phyloP scores from a whole-genome alignment of 2,113 vertebrate genomes.

The Vimba vimba region DNA sequence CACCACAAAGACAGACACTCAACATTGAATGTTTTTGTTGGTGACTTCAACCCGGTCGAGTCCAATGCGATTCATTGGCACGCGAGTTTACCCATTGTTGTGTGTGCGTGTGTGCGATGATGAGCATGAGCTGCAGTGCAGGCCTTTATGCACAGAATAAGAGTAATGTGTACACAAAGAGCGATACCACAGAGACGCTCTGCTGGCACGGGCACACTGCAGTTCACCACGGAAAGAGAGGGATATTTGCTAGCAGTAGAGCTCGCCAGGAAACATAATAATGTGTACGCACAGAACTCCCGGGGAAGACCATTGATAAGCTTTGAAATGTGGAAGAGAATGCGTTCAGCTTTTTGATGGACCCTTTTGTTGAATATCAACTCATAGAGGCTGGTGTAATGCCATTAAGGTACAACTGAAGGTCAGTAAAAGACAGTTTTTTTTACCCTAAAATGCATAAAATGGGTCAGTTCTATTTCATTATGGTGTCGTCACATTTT shows the following conservation, averaged over 20 bases:
- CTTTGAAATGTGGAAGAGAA: constrained; percentile 32
- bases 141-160: constrained; percentile 60
- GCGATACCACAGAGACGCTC: constrained; percentile 60
- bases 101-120: not conserved
- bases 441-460: not conserved
- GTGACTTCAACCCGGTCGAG: constrained; percentile 22
- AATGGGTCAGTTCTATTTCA: not conserved
- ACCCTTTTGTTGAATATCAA: constrained; percentile 26
- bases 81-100: constrained; percentile 21
- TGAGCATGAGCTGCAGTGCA: constrained; percentile 54
- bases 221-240: constrained; percentile 56
- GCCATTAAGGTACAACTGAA: not conserved
- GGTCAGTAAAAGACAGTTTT: not conserved
- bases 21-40: constrained; percentile 47
- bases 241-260: constrained; percentile 10
- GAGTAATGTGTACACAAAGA: constrained; percentile 53
- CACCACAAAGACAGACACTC: constrained; percentile 40
- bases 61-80: constrained; percentile 32
- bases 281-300: constrained; percentile 6
- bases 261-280: constrained; percentile 51
- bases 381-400: constrained; percentile 12
- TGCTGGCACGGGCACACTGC: constrained; percentile 33
- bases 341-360: constrained; percentile 4
- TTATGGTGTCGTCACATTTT: too few species aligned
- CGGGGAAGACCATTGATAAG: constrained; percentile 21